Conservation (phyloP, 2,888 invertebrate genomes). For the Thymelicus acteon region DNA sequence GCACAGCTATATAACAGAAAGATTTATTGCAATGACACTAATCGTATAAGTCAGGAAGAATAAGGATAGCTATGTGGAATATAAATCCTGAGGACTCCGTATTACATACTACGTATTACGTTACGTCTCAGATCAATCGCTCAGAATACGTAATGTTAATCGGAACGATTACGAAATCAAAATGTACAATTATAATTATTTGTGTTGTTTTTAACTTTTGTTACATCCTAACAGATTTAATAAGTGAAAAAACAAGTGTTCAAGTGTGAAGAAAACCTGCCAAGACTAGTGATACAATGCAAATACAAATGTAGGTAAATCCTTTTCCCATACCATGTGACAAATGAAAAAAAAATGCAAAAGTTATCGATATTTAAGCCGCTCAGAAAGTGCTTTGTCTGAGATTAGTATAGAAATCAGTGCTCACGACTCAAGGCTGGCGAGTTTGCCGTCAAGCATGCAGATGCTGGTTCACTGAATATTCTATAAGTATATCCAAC, state of each 20-base stretch:
- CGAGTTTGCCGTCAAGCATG: slow-evolving; percentile 19
- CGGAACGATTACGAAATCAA: too few species aligned
- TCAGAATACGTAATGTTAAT: too few species aligned
- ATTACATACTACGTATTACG: too few species aligned
- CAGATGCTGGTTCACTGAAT: slow-evolving; percentile 20
- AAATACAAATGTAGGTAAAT: too few species aligned
- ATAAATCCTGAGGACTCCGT: neutral
- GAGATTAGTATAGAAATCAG: slow-evolving; percentile 23
- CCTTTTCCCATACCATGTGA: too few species aligned
- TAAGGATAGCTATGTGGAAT: neutral
- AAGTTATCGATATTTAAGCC: neutral
- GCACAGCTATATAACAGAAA: neutral
- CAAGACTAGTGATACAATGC: too few species aligned
- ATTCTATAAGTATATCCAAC: slow-evolving; percentile 27
- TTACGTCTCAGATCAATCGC: too few species aligned
- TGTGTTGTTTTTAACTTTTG: too few species aligned
- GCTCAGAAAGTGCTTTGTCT: slow-evolving; percentile 7
- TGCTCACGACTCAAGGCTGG: slow-evolving; percentile 10
- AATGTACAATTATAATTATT: too few species aligned
- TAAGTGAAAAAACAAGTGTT: too few species aligned
- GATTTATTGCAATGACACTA: slow-evolving; percentile 1
- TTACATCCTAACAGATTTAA: too few species aligned
- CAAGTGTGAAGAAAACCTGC: too few species aligned
- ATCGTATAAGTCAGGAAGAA: neutral
- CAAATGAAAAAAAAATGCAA: neutral